These are phyloP conservation scores for Dicaeum eximium DNA, from an alignment of 2,113 vertebrate genomes.

Conservation along the genomic window DNA sequence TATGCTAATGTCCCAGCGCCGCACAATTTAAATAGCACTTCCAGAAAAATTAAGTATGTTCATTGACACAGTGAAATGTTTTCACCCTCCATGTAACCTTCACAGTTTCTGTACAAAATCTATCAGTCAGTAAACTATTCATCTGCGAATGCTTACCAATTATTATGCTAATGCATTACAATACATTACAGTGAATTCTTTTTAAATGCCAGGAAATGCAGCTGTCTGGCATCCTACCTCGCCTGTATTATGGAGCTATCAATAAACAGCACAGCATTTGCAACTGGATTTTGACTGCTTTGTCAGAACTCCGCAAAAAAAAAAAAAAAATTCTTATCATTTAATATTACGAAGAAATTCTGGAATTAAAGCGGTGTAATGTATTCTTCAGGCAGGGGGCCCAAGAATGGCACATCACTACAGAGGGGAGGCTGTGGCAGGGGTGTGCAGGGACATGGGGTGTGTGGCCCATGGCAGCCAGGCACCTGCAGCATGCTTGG, in stretches of 20 bases:
- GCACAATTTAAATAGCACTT: conserved; percentile 78
- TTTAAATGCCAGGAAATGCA: conserved; percentile 77
- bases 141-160: conserved; percentile 84
- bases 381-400: neutral
- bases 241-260: conserved; percentile 63
- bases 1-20: conserved; percentile 74
- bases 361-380: neutral
- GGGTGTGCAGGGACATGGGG: accelerated
- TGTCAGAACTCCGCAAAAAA: neutral
- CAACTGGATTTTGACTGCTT: conserved; percentile 61
- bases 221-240: conserved; percentile 69
- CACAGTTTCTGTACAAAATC: conserved; percentile 82
- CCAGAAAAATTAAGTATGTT: conserved; percentile 85
- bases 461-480: neutral
- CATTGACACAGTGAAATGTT: conserved; percentile 85
- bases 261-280: conserved; percentile 56
- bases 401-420: neutral
- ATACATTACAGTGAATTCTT: conserved; percentile 79
- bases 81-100: conserved; percentile 83
- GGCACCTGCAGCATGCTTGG: accelerated
- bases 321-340: neutral
- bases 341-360: neutral
- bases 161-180: conserved; percentile 85
- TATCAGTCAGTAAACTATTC: conserved; percentile 85
- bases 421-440: neutral